phyloP scores from a whole-genome alignment of 1,140 invertebrate genomes.

The Pseudomyrmex concolor region DNA sequence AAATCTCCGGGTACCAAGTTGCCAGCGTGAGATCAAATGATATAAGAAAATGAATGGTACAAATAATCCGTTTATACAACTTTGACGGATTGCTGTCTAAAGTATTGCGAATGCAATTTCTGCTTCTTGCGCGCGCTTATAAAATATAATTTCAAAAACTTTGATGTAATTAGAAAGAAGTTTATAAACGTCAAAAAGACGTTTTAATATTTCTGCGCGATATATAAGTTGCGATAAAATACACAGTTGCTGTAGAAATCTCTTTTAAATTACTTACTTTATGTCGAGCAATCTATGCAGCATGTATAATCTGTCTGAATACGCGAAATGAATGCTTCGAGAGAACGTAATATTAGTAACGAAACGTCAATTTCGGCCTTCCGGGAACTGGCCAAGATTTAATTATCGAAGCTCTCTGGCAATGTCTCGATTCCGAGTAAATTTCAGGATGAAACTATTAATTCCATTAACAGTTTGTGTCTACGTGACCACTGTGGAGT shows the following conservation, averaged over 20 bases:
- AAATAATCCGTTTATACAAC: constrained; percentile 27
- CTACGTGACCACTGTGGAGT: constrained; percentile 28
- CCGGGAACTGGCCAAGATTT: constrained; percentile 59
- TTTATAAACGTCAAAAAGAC: too few relatives aligned
- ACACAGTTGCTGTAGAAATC: too few relatives aligned
- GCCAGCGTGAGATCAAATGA: constrained; percentile 34
- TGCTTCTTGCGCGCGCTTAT: neutral
- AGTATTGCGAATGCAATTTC: neutral
- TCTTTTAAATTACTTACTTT: neutral
- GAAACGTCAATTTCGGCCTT: constrained; percentile 66
- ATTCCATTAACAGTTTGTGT: constrained; percentile 66
- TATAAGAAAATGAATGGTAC: constrained; percentile 23
- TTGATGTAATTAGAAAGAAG: too few relatives aligned
- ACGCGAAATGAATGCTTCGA: constrained; percentile 2
- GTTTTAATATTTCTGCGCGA: neutral
- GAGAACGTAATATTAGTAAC: constrained; percentile 43
- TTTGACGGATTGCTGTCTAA: constrained; percentile 19
- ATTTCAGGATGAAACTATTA: constrained; percentile 67
- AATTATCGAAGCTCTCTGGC: constrained; percentile 60
- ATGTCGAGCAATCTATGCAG: neutral
- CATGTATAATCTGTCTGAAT: constrained; percentile 21
- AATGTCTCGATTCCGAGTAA: constrained; percentile 59
- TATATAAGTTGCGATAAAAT: too few relatives aligned
- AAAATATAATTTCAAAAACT: neutral
- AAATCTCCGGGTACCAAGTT: constrained; percentile 62